phyloP scores from a whole-genome alignment of 2,888 invertebrate species.

The Megaustenia siamemsis region DNA sequence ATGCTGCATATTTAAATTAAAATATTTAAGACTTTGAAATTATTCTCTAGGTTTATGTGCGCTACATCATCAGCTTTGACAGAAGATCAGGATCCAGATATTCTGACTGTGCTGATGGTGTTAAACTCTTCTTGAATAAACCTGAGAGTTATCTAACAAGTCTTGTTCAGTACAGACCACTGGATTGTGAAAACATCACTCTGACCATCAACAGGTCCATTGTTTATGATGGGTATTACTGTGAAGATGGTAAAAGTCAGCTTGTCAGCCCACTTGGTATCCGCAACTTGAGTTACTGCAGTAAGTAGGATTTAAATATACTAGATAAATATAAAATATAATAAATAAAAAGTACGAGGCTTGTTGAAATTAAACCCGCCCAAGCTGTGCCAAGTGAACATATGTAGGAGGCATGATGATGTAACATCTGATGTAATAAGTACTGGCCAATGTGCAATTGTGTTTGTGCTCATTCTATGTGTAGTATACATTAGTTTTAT shows the following conservation, averaged over 20 bases:
- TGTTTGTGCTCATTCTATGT: too few species aligned
- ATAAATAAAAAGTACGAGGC: too few species aligned
- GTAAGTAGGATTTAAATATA: constrained; percentile 10
- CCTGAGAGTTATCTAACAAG: not conserved
- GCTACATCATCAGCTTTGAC: constrained; percentile 26
- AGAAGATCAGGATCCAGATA: not conserved
- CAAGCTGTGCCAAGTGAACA: too few species aligned
- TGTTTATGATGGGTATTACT: constrained; percentile 11
- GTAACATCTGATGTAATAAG: too few species aligned
- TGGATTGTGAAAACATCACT: not conserved
- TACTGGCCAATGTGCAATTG: too few species aligned
- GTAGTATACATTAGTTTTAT: too few species aligned
- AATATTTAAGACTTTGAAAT: too few species aligned
- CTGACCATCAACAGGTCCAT: not conserved
- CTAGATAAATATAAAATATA: too few species aligned
- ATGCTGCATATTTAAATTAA: too few species aligned
- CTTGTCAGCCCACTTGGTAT: not conserved
- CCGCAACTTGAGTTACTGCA: not conserved
- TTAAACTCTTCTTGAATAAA: not conserved
- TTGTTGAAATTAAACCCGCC: too few species aligned
- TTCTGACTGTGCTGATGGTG: constrained; percentile 14
- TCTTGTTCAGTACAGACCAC: not conserved
- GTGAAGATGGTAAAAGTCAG: not conserved
- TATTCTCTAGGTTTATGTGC: constrained; percentile 26
- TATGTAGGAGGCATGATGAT: too few species aligned